Conservation (phyloP, 2,888 invertebrate species). For the Sesamia inferens region DNA sequence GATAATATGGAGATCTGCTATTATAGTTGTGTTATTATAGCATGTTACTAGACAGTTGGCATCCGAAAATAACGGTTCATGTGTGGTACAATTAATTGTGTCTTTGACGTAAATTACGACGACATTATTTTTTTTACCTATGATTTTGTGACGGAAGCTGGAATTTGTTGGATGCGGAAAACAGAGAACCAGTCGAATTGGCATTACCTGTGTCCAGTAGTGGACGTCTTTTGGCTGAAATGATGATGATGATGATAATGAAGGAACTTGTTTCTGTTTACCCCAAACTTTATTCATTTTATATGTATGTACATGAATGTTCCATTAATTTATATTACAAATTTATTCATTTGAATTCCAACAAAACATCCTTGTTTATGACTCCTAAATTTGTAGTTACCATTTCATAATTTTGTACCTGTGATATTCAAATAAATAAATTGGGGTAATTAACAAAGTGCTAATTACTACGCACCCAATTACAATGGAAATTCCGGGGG, state of each 20-base stretch:
- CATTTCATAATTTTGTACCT: constrained; percentile 30
- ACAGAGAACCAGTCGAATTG: not conserved
- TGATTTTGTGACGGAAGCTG: not conserved
- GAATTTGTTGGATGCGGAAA: not conserved
- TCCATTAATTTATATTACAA: constrained; percentile 2
- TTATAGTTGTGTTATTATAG: too few relatives aligned
- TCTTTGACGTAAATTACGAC: too few relatives aligned
- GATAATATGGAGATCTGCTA: too few relatives aligned
- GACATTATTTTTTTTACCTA: too few relatives aligned
- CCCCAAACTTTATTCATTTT: constrained; percentile 3
- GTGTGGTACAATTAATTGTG: too few relatives aligned
- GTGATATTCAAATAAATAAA: constrained; percentile 37
- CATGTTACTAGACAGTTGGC: too few relatives aligned
- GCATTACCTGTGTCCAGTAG: not conserved
- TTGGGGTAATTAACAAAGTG: constrained; percentile 38
- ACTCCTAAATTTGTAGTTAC: constrained; percentile 12
- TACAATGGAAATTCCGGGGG: constrained; percentile 47
- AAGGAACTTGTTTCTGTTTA: not conserved
- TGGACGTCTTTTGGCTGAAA: not conserved
- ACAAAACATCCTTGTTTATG: constrained; percentile 6
- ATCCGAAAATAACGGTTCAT: too few relatives aligned
- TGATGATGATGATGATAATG: not conserved
- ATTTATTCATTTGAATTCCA: constrained; percentile 10
- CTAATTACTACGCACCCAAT: constrained; percentile 55
- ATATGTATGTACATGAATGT: not conserved